These are phyloP conservation scores for Periplaneta americana DNA, from an alignment of 1,140 invertebrate species.

Conservation along the genomic window DNA sequence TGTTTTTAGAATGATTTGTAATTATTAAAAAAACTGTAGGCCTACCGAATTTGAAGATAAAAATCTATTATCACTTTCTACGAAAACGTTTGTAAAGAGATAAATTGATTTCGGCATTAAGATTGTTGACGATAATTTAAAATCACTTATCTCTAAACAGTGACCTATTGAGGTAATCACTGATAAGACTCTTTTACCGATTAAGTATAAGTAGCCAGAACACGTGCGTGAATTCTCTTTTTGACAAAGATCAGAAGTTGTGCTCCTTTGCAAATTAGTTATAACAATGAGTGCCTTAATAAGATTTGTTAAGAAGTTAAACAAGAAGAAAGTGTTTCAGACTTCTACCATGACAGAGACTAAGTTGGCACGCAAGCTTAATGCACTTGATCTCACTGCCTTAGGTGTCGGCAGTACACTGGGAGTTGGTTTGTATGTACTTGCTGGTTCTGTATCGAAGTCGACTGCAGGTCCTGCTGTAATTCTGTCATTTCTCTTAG, in stretches of 20 bases:
- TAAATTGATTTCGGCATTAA: background rate
- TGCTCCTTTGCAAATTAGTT: background rate
- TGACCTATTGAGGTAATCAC: background rate
- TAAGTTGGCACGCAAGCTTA: conserved; percentile 67
- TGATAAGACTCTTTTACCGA: no score
- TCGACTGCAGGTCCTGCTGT: conserved; percentile 81
- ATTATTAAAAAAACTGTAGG: no score
- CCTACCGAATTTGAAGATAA: no score
- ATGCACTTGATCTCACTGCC: conserved; percentile 70
- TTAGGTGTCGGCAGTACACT: conserved; percentile 84
- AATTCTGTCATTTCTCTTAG: conserved; percentile 80
- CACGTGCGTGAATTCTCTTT: background rate
- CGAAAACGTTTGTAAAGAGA: no score
- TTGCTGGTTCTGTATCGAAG: conserved; percentile 83
- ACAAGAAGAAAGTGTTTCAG: background rate
- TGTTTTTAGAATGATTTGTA: no score
- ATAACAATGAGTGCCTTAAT: background rate
- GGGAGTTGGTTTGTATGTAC: conserved; percentile 85
- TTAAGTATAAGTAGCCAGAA: background rate
- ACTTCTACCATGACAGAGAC: conserved; percentile 35
- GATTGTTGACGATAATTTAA: background rate
- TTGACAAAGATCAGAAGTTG: background rate
- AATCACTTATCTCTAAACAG: background rate
- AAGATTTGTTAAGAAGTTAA: background rate
- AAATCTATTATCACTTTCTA: no score